Evolutionary conservation across 2,888 invertebrate genomes (phyloP), one percentile per base, ranked within the genome.

Genomic region (Acanthosoma haemorrhoidale): DNA sequence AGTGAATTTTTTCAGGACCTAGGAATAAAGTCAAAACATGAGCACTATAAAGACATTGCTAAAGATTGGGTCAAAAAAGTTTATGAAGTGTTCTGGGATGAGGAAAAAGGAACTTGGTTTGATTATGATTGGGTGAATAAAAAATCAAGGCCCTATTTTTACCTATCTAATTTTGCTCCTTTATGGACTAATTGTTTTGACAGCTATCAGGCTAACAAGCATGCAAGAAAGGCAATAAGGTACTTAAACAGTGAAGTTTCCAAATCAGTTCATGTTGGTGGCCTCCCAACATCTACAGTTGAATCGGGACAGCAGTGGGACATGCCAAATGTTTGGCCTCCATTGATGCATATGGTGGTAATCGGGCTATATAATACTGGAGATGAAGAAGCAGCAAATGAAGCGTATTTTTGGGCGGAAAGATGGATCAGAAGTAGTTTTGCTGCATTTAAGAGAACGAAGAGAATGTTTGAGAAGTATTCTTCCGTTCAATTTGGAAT

Each of bases 241-340:
- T 92, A 93, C 78, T 81, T 93, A 75, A 84, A 87, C 67, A 84
- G 84, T 72, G 84, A 85, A 58, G 32, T 51, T 18, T 8, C 18
- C n/a, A 84, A 90, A n/a, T 81, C 79, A 74, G 9, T 25, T 15
- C 74, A 76, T 25, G 78, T 77, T 80, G 93, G 93, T 4, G 94
- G 94, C 13, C 87, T 92, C 25, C 94, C 94, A n/a, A 86, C 90
- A 0, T 91, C 92, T 0, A 81, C 90, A 72, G 85, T 87, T 75
- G 85, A 88, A 13, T 88, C 90, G 0, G 90, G 91, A 3, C 91
- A 94, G 79, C 91, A 95, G 79, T 92, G 95, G 95, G 94, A 94
- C 81, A 91, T 86, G 76, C 93, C 96, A 0, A 96, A 96, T 81
- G 94, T 92, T 0, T 96, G 96, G 96, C 91, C 96, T 0, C 96